These are phyloP conservation scores for Macropodus opercularis DNA, from an alignment of 2,797 vertebrate genomes.

Conservation along the genomic window DNA sequence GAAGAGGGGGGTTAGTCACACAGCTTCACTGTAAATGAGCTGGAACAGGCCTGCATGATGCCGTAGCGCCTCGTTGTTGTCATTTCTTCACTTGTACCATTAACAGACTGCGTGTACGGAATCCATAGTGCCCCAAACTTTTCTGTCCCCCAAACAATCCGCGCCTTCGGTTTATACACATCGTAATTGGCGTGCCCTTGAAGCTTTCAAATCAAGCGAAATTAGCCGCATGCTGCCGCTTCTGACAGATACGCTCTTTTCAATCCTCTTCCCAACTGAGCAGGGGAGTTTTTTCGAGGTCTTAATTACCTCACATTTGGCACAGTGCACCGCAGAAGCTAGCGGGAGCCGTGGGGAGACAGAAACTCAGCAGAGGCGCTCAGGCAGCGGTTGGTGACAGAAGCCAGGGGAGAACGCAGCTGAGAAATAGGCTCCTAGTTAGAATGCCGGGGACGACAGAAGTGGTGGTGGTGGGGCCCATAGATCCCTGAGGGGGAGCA, in stretches of 20 bases:
- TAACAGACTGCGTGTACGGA: no score
- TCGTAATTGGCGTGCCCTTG: conserved; percentile 29
- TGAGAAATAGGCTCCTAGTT: conserved; percentile 62
- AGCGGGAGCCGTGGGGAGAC: conserved; percentile 52
- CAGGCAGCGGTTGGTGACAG: conserved; percentile 72
- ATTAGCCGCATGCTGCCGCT: conserved; percentile 59
- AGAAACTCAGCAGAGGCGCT: conserved; percentile 59
- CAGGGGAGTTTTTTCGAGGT: conserved; percentile 65
- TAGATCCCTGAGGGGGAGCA: conserved; percentile 58
- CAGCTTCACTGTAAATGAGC: conserved; percentile 54
- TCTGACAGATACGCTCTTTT: conserved; percentile 67
- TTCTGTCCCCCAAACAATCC: conserved; percentile 5
- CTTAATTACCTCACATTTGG: conserved; percentile 80
- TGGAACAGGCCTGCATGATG: conserved; percentile 37
- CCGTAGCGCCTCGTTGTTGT: no score
- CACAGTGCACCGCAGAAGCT: conserved; percentile 57
- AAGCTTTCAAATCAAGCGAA: conserved; percentile 59
- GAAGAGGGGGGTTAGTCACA: conserved; percentile 39
- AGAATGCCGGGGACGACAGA: conserved; percentile 62
- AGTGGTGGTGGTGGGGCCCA: conserved; percentile 44
- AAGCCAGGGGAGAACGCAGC: conserved; percentile 68
- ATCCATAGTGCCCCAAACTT: no score
- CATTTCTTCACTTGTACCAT: no score
- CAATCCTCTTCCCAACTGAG: conserved; percentile 60
- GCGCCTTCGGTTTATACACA: no score